These are phyloP conservation scores for Amniataba percoides DNA, from an alignment of 2,797 vertebrate genomes.

Conservation along the genomic window DNA sequence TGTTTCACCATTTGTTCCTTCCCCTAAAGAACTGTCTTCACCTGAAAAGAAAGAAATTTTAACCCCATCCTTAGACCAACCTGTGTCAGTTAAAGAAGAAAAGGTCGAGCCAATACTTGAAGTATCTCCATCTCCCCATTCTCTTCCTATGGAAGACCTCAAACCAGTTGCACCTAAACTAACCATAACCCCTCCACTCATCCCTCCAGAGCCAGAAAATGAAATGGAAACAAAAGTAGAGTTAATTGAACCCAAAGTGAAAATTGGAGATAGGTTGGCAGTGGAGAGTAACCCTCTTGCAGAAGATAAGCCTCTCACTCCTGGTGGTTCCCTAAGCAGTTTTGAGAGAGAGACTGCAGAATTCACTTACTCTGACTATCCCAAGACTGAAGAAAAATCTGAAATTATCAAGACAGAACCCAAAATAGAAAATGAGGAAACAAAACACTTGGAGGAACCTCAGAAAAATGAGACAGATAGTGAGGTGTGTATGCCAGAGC, in stretches of 20 bases:
- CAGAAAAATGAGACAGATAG: slow-evolving; percentile 82
- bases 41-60: slow-evolving; percentile 71
- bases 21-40: slow-evolving; percentile 69
- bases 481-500: slow-evolving; percentile 84
- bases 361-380: slow-evolving; percentile 67
- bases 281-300: slow-evolving; percentile 77
- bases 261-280: slow-evolving; percentile 71
- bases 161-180: slow-evolving; percentile 75
- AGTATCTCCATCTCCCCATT: slow-evolving; percentile 52
- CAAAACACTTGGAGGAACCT: slow-evolving; percentile 56
- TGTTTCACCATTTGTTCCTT: slow-evolving; percentile 55
- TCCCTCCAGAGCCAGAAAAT: slow-evolving; percentile 66
- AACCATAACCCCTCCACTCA: slow-evolving; percentile 70
- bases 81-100: slow-evolving; percentile 71
- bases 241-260: slow-evolving; percentile 63
- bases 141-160: slow-evolving; percentile 69
- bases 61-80: slow-evolving; percentile 57
- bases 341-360: slow-evolving; percentile 82
- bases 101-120: slow-evolving; percentile 65
- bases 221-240: slow-evolving; percentile 77
- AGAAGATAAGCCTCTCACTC: slow-evolving; percentile 90
- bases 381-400: slow-evolving; percentile 81
- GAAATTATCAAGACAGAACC: slow-evolving; percentile 77
- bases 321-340: slow-evolving; percentile 82
- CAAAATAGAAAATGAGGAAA: slow-evolving; percentile 73